Evolutionary conservation across 2,113 vertebrate genomes (phyloP).

Genomic region (Canis aureus): DNA sequence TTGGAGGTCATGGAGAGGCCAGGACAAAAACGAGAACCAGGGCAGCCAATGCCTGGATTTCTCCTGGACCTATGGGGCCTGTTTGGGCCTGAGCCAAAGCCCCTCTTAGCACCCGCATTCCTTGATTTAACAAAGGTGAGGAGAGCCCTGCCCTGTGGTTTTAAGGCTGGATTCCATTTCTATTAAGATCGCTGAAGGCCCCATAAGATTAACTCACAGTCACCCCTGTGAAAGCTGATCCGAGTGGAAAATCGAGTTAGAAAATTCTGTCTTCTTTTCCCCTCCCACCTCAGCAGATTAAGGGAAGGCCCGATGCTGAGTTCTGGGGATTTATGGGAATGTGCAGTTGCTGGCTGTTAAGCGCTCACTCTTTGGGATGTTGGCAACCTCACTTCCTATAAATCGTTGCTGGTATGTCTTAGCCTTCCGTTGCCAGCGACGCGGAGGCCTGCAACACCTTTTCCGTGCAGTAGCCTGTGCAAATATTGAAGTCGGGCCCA

Average conservation of each 20-base stretch:
- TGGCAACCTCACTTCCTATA: slow-evolving; percentile 80
- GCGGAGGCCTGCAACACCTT: slow-evolving; percentile 85
- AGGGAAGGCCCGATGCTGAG: slow-evolving; percentile 43
- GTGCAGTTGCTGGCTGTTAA: slow-evolving; percentile 78
- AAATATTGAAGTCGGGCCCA: slow-evolving; percentile 89
- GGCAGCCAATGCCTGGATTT: neutral
- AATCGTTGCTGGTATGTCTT: slow-evolving; percentile 82
- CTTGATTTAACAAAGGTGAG: slow-evolving; percentile 55
- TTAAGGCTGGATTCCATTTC: slow-evolving; percentile 44
- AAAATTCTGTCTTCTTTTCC: neutral
- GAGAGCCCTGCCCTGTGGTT: neutral
- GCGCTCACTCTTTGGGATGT: slow-evolving; percentile 72
- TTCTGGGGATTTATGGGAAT: slow-evolving; percentile 72
- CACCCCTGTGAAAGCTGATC: neutral
- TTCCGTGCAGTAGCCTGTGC: slow-evolving; percentile 87
- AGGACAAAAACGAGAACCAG: neutral
- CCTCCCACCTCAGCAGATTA: slow-evolving; percentile 77
- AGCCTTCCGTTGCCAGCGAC: slow-evolving; percentile 83
- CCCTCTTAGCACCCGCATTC: neutral
- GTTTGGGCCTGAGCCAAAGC: slow-evolving; percentile 13
- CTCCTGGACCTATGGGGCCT: neutral
- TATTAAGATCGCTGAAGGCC: slow-evolving; percentile 25
- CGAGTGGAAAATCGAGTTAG: slow-evolving; percentile 42
- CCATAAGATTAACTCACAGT: slow-evolving; percentile 56
- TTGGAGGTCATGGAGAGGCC: neutral